Evolutionary conservation across 1,140 invertebrate genomes (phyloP).

Genomic region (Anastrepha obliqua): DNA sequence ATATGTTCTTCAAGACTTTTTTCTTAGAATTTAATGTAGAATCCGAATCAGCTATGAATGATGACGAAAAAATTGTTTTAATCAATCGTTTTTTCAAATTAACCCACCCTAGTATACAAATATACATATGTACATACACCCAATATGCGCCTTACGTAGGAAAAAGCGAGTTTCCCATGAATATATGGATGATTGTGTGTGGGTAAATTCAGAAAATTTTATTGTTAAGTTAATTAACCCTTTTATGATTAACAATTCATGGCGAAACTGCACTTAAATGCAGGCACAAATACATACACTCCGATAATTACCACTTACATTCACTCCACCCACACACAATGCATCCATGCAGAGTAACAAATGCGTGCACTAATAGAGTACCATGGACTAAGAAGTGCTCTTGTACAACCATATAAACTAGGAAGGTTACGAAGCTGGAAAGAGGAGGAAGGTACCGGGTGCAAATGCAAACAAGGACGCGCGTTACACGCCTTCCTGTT

Average conservation of each 20-base stretch:
- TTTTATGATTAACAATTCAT: conserved; percentile 55
- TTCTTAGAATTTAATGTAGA: too few relatives aligned
- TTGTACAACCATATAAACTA: not conserved
- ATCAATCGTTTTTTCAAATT: too few relatives aligned
- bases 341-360: too few relatives aligned
- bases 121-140: not conserved
- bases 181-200: not conserved
- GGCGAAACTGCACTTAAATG: conserved; percentile 17
- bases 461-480: conserved; percentile 50
- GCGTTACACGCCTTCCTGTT: conserved; percentile 39
- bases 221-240: conserved; percentile 55
- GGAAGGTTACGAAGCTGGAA: not conserved
- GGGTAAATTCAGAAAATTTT: conserved; percentile 33
- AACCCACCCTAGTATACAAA: not conserved
- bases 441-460: not conserved
- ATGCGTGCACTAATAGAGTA: too few relatives aligned
- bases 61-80: too few relatives aligned
- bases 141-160: too few relatives aligned
- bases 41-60: too few relatives aligned
- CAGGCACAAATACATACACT: conserved; percentile 45
- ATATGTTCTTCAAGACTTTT: too few relatives aligned
- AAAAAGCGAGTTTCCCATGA: too few relatives aligned
- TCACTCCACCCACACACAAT: not conserved
- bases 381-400: not conserved
- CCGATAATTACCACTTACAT: conserved; percentile 36